Conservation (phyloP, 2,888 invertebrate genomes). For the Parasteatoda lunata region DNA sequence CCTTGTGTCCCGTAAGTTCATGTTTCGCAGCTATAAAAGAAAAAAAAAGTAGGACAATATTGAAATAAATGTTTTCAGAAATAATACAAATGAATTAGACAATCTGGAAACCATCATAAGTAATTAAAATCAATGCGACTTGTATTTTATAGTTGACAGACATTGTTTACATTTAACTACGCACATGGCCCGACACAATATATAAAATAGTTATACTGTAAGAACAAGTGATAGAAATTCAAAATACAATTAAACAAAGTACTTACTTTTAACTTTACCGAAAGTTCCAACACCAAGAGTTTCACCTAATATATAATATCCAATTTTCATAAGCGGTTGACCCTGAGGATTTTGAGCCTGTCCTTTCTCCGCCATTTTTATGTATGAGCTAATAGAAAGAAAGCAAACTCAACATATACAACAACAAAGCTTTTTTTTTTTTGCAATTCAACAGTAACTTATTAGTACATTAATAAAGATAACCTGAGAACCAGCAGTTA, state of each 20-base stretch:
- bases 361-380: constrained; percentile 70
- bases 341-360: constrained; percentile 53
- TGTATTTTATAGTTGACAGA: background rate
- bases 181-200: constrained; percentile 28
- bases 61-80: background rate
- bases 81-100: background rate
- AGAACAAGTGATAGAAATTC: no score
- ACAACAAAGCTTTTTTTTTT: background rate
- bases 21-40: constrained; percentile 89
- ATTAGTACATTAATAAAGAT: background rate
- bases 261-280: constrained; percentile 96
- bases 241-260: no score
- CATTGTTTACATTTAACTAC: constrained; percentile 56
- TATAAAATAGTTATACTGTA: background rate
- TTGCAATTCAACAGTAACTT: background rate
- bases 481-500: background rate
- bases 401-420: background rate
- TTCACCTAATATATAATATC: constrained; percentile 95
- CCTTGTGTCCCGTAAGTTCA: constrained; percentile 97
- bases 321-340: constrained; percentile 87
- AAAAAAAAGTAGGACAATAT: background rate
- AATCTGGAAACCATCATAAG: background rate
- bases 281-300: constrained; percentile 98
- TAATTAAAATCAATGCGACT: background rate
- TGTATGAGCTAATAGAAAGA: background rate